Evolutionary conservation across 1,140 invertebrate genomes (phyloP), one percentile per base, ranked within the genome.

Genomic region (Subanguina moxae): DNA sequence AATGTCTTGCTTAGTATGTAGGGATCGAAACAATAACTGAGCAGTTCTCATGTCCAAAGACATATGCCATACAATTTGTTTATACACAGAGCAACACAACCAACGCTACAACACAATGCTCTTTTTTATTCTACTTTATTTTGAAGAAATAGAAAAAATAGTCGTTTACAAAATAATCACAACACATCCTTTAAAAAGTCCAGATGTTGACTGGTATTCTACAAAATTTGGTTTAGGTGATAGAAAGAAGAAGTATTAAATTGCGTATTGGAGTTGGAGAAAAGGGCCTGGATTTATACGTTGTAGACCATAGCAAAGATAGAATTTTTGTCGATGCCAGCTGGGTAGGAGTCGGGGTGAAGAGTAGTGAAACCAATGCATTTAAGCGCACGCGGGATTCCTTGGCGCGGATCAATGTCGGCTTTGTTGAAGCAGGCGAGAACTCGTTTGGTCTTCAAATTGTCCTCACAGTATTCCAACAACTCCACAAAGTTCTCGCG

Each of bases 331-430:
- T 77, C 70, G 57, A 75, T 72, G 15, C 64, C 45, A 61, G 46
- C 32, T n/a, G 74, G 74, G 45, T 57, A 75, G 46, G 42, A 46
- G 19, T 75, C 63, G 70, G 74, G 74, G 38, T 52, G 74, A 8
- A 75, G 58, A 42, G 64, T 32, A 43, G 59, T 77, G 64, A 75
- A 75, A 56, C 74, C 74, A 68, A 75, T 76, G 71, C 74, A 75
- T 32, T 70, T 65, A 15, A 75, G 69, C 11, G 73, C 74, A 11
- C 74, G 67, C 25, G 74, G 67, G 48, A 75, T 65, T 5, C 74
- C 74, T 25, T 76, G 57, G 21, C 65, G 64, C n/a, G 75, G 74
- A 56, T 75, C 67, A 57, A 75, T 72, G 21, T 67, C 56, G 7
- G 38, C 27, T 57, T 76, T 76, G 58, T 76, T 62, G 59, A 75